Evolutionary conservation across 1,140 invertebrate species (phyloP), one percentile per base, ranked within the genome.

Genomic region (Amphibalanus amphitrite): DNA sequence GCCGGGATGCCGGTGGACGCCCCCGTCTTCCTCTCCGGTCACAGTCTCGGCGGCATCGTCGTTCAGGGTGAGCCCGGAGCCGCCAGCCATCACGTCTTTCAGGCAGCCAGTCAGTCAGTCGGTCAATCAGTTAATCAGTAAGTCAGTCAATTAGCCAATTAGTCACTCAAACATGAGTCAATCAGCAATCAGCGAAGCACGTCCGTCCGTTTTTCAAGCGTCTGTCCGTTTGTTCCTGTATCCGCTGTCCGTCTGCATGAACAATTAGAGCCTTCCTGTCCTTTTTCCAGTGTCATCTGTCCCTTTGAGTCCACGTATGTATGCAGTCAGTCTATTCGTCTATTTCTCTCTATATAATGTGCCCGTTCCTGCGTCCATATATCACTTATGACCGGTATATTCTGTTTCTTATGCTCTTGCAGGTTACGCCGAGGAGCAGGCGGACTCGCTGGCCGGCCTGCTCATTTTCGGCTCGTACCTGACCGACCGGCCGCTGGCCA

Each of bases 381-480:
- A 6, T 3, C 29, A 33, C 25, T 17, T 23, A 8, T 1, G 33
- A 74, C 71, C 71, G 40, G 30, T 70, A 20, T 17, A 8, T 20
- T 20, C 47, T 59, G 47, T 1, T n/a, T n/a, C 47, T 20, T 59
- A 20, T 20, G 13, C 6, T 74, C 0, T 38, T 70, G 30, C 73
- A 74, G 28, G 28, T 70, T 40, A 59, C 69, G 29, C 29, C 69
- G 29, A 70, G 69, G 65, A 59, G 20, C 3, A 71, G n/a, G 59
- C 71, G 28, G 69, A 65, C 40, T 40, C 69, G 8, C 71, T 74
- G 20, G 4, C 33, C 20, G 72, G 69, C 10, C 70, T 71, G 71
- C 38, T 74, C 29, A 64, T 74, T 15, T 33, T 74, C 70, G 73
- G 71, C 26, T 74, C 73, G 30, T 70, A 74, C 64, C 69, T 74